phyloP scores from a whole-genome alignment of 2,888 invertebrate species.

The Rhimphoctona megacephalus region DNA sequence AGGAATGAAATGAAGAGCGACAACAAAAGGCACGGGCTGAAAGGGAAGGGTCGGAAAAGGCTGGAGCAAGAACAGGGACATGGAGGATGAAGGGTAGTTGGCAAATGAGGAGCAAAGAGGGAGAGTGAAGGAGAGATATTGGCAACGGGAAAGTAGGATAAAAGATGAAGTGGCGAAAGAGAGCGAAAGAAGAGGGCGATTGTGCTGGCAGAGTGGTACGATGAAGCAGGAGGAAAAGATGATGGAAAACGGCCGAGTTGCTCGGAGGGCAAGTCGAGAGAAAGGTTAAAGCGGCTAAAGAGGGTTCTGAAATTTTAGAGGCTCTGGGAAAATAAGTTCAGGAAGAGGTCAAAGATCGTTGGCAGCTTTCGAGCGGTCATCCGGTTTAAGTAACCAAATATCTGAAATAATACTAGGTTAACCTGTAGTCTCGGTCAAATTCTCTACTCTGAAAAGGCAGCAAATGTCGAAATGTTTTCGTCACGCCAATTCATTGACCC shows the following conservation, averaged over 20 bases:
- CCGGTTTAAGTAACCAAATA: background rate
- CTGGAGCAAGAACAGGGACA: constrained; percentile 22
- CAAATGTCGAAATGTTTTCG: background rate
- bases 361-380: background rate
- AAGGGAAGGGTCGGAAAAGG: background rate
- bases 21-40: constrained; percentile 16
- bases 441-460: background rate
- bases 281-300: constrained; percentile 11
- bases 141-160: constrained; percentile 11
- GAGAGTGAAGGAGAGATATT: constrained; percentile 1
- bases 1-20: constrained; percentile 26
- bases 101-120: constrained; percentile 13
- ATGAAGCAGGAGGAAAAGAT: constrained; percentile 9
- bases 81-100: constrained; percentile 15
- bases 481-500: background rate
- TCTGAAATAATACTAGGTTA: background rate
- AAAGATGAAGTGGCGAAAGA: constrained; percentile 10
- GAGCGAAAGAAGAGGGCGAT: constrained; percentile 8
- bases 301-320: background rate
- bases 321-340: background rate
- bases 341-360: constrained; percentile 2
- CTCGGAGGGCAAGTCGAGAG: constrained; percentile 1
- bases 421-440: background rate
- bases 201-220: constrained; percentile 3
- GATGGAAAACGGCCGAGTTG: background rate